phyloP scores from a whole-genome alignment of 2,113 vertebrate species.

The Oreotragus oreotragus region DNA sequence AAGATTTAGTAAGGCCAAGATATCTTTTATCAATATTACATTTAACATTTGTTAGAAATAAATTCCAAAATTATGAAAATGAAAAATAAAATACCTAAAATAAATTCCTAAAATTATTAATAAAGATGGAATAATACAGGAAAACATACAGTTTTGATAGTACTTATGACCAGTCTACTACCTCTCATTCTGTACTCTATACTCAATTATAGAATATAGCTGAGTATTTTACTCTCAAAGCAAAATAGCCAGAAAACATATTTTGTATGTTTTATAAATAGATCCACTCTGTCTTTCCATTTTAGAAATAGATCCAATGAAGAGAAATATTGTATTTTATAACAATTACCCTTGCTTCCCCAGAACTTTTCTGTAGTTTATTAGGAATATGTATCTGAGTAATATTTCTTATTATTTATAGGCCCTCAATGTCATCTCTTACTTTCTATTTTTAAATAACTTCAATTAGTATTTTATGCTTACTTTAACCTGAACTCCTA shows the following conservation, averaged over 20 bases:
- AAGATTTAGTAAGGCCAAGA: neutral
- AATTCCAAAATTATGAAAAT: neutral
- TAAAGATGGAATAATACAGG: neutral
- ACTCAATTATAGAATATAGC: neutral
- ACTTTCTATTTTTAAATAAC: neutral
- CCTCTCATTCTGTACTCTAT: neutral
- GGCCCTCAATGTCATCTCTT: neutral
- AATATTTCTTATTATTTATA: neutral
- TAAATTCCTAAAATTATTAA: neutral
- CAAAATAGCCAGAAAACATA: neutral
- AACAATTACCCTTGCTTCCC: neutral
- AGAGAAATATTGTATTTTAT: neutral
- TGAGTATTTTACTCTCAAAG: neutral
- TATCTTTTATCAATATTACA: neutral
- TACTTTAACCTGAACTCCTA: neutral
- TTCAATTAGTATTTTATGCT: neutral
- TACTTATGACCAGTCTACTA: neutral
- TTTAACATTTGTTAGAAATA: neutral
- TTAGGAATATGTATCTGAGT: neutral
- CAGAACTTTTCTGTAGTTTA: neutral
- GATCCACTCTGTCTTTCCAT: neutral
- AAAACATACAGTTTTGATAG: neutral
- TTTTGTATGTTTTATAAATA: neutral
- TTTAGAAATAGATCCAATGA: neutral
- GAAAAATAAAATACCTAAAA: neutral